phyloP scores from a whole-genome alignment of 2,888 invertebrate genomes.

The Venustoraphidia nigricollis region DNA sequence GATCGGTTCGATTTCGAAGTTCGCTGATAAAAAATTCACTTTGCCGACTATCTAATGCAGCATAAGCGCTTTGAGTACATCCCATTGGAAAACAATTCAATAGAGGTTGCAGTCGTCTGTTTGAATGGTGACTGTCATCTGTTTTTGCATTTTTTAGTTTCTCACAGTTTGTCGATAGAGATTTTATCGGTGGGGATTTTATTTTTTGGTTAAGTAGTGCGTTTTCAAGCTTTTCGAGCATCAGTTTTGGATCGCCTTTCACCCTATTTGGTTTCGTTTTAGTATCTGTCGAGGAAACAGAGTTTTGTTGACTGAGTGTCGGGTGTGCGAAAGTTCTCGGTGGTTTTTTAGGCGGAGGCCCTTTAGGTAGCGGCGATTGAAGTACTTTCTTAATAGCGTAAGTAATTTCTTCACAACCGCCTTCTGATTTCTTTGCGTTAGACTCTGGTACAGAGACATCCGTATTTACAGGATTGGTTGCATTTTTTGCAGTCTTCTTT shows the following conservation, averaged over 20 bases:
- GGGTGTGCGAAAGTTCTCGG: constrained; percentile 44
- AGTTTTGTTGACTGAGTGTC: constrained; percentile 6
- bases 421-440: constrained; percentile 2
- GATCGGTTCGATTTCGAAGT: constrained; percentile 26
- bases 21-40: constrained; percentile 20
- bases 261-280: constrained; percentile 11
- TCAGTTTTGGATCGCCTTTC: constrained; percentile 39
- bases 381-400: constrained; percentile 50
- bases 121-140: not conserved
- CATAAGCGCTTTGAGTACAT: not conserved
- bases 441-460: not conserved
- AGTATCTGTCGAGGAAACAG: not conserved
- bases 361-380: constrained; percentile 48
- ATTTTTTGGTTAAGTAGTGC: constrained; percentile 35
- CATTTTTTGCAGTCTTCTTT: constrained; percentile 5
- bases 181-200: constrained; percentile 5
- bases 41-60: constrained; percentile 1
- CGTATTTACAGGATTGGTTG: constrained; percentile 2
- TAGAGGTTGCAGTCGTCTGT: not conserved
- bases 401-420: constrained; percentile 19
- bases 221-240: constrained; percentile 46
- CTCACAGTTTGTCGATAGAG: not conserved
- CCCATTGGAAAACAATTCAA: constrained; percentile 2
- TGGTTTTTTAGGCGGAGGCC: constrained; percentile 63
- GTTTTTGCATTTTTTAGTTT: not conserved